Conservation (phyloP, 1,140 invertebrate species). For the Colletes gigas region DNA sequence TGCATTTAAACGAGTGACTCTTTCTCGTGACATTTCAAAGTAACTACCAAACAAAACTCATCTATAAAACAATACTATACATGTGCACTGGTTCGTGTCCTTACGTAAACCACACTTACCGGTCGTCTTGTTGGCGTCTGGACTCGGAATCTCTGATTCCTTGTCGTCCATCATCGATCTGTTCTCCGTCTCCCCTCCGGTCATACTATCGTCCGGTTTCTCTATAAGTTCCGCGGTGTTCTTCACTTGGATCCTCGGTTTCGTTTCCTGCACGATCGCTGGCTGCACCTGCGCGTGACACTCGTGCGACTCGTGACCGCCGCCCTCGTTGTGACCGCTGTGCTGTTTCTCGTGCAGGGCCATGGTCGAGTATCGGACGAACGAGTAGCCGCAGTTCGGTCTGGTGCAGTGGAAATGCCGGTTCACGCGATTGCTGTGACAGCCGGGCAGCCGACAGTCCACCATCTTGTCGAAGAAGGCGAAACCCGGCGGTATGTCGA, state of each 20-base stretch:
- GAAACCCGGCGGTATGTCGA: conserved; percentile 91
- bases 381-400: conserved; percentile 88
- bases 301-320: conserved; percentile 63
- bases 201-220: conserved; percentile 68
- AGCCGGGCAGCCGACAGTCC: conserved; percentile 87
- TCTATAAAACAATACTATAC: conserved; percentile 45
- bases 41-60: conserved; percentile 65
- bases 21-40: conserved; percentile 21
- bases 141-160: conserved; percentile 71
- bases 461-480: conserved; percentile 90
- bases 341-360: conserved; percentile 87
- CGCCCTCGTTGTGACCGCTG: conserved; percentile 52
- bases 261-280: conserved; percentile 63
- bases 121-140: conserved; percentile 76
- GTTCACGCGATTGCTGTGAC: conserved; percentile 87
- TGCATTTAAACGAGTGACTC: conserved; percentile 49
- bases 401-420: conserved; percentile 90
- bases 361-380: conserved; percentile 89
- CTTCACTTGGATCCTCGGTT: conserved; percentile 80
- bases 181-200: conserved; percentile 55
- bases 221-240: conserved; percentile 79
- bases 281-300: conserved; percentile 57
- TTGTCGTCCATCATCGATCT: conserved; percentile 73
- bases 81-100: conserved; percentile 43
- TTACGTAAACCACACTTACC: conserved; percentile 72